Percentiles rank a stretch among this genome's conserved stretches.
These are phyloP conservation scores for Drosophila biarmipes DNA, from an alignment of 1,140 invertebrate genomes.

Conservation along the genomic window DNA sequence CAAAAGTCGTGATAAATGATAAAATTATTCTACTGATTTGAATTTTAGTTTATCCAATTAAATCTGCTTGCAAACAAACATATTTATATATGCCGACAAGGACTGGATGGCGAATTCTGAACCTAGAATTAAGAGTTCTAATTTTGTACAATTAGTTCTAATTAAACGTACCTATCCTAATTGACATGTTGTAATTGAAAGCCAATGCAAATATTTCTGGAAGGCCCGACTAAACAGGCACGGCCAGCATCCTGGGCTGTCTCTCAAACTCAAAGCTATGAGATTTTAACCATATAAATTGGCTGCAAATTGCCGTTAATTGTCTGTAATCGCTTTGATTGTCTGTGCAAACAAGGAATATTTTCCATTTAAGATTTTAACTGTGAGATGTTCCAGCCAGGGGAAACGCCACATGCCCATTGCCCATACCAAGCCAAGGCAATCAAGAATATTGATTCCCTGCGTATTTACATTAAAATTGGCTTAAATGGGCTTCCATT, in stretches of 20 bases:
- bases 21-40: too few relatives aligned
- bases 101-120: background rate
- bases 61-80: background rate
- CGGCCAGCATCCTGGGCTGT: background rate
- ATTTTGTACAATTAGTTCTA: conserved; percentile 20
- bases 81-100: background rate
- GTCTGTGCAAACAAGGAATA: conserved; percentile 12
- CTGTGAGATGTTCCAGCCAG: background rate
- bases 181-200: conserved; percentile 32
- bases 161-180: conserved; percentile 27
- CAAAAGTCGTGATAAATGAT: too few relatives aligned
- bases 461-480: background rate
- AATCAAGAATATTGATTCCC: background rate
- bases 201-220: conserved; percentile 8
- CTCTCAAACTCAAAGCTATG: background rate
- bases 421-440: background rate
- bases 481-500: background rate
- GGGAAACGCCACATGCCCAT: background rate
- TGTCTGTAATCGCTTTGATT: conserved; percentile 25
- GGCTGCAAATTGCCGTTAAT: conserved; percentile 30
- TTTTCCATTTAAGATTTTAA: background rate
- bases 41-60: background rate
- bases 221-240: background rate
- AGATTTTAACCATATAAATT: conserved; percentile 16
- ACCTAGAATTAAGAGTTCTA: conserved; percentile 1